Evolutionary conservation across 1,140 invertebrate species (phyloP), one percentile per base, ranked within the genome.

Genomic region (Lepidotrigona ventralis): DNA sequence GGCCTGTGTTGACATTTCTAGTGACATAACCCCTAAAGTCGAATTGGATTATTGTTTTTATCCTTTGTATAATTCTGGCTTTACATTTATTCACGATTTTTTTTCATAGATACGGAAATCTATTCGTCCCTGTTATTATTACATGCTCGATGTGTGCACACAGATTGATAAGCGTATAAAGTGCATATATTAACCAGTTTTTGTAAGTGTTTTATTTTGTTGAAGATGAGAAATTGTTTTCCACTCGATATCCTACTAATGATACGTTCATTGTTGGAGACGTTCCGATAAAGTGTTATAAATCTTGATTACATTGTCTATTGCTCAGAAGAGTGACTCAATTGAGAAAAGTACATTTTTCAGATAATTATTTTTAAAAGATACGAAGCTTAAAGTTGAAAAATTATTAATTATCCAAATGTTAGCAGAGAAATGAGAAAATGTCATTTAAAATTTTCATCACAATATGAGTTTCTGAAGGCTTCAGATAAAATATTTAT

Each of bases 1-100:
- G 23, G 73, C n/a, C 26, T 63, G 33, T 83, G 82, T 79, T 83
- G 82, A 79, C 76, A 83, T 79, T 79, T 66, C 11, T 17, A 66
- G 58, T 83, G 51, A 83, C 76, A 83, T 79, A 72, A 83, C 77
- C 76, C 58, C 53, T 56, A n/a, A n/a, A n/a, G 51, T 54, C 8
- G 29, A 33, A 72, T 63, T 1, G 19, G 4, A 60, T 29, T 70
- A 5, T 58, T 79, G n/a, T 54, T 83, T 70, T n/a, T 60, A 60
- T n/a, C 11, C 5, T 9, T 15, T 46, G 39, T 46, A 46, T 46
- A 17, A 54, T 4, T 33, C 23, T 11, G 2, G 14, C 0, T 21
- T 68, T 23, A 21, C 26, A 29, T 54, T 29, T 15, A 39, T 21
- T 0, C 5, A 66, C n/a, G 19, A 68, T 29, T 51, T 14, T 29